These are phyloP conservation scores for Erethizon dorsatum DNA, from an alignment of 2,797 vertebrate genomes.

Conservation along the genomic window DNA sequence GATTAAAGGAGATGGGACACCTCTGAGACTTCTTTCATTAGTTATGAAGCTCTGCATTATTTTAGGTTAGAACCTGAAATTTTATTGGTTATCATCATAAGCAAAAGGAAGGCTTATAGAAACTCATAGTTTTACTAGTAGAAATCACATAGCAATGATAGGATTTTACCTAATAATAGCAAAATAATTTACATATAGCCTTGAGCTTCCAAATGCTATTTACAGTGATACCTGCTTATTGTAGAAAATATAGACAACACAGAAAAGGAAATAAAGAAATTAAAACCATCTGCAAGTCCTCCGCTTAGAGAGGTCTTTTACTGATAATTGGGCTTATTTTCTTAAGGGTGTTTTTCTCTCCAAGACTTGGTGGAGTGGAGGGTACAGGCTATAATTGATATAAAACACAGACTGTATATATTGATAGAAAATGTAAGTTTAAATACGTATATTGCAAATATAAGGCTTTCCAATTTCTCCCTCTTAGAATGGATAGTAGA, in stretches of 20 bases:
- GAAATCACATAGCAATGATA: not conserved
- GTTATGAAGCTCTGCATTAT: not conserved
- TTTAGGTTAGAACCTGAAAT: not conserved
- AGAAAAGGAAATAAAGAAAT: not conserved
- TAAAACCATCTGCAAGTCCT: not conserved
- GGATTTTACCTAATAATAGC: not conserved
- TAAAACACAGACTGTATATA: not conserved
- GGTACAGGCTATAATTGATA: not conserved
- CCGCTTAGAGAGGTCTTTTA: not conserved
- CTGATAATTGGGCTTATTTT: not conserved
- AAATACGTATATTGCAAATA: not conserved
- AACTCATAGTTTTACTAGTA: slow-evolving; percentile 1
- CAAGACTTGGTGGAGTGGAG: not conserved
- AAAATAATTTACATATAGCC: not conserved
- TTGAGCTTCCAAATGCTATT: not conserved
- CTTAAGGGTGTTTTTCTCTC: not conserved
- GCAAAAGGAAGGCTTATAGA: not conserved
- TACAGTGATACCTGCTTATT: not conserved
- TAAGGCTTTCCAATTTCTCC: not conserved
- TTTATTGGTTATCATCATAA: not conserved
- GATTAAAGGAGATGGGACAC: not conserved
- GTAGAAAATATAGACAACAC: not conserved
- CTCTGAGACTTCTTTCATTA: not conserved
- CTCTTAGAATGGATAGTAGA: not conserved
- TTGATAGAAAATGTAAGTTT: slow-evolving; percentile 19